Evolutionary conservation across 2,113 vertebrate genomes (phyloP).

Genomic region (Lanius ludovicianus): DNA sequence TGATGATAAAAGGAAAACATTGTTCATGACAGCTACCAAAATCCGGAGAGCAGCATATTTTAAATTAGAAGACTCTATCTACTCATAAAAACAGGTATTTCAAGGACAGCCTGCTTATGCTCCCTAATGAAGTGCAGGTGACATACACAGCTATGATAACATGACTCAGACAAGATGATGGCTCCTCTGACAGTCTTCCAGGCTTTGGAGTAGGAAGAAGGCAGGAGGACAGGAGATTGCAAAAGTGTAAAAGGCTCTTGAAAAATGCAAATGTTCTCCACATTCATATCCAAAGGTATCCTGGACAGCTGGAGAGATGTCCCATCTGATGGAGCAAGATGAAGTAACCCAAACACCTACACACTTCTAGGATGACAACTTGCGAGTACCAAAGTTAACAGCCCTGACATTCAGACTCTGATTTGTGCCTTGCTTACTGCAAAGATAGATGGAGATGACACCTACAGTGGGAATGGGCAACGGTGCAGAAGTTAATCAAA

Average conservation of each 20-base stretch:
- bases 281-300: background rate
- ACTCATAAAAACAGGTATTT: slow-evolving; percentile 49
- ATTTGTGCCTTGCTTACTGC: background rate
- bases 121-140: slow-evolving; percentile 29
- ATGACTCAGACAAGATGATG: background rate
- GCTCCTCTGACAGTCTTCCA: background rate
- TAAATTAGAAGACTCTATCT: slow-evolving; percentile 18
- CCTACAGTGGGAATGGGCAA: background rate
- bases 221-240: background rate
- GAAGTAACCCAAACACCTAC: background rate
- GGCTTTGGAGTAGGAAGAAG: background rate
- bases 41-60: slow-evolving; percentile 27
- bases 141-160: background rate
- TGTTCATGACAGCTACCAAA: slow-evolving; percentile 31
- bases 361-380: background rate
- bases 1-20: background rate
- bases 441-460: background rate
- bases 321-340: background rate
- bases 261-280: background rate
- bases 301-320: background rate
- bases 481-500: background rate
- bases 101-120: slow-evolving; percentile 35
- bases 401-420: background rate
- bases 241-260: background rate
- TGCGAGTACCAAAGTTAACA: background rate